Evolutionary conservation across 2,113 vertebrate species (phyloP).

Genomic region (Amphiprion ocellaris): DNA sequence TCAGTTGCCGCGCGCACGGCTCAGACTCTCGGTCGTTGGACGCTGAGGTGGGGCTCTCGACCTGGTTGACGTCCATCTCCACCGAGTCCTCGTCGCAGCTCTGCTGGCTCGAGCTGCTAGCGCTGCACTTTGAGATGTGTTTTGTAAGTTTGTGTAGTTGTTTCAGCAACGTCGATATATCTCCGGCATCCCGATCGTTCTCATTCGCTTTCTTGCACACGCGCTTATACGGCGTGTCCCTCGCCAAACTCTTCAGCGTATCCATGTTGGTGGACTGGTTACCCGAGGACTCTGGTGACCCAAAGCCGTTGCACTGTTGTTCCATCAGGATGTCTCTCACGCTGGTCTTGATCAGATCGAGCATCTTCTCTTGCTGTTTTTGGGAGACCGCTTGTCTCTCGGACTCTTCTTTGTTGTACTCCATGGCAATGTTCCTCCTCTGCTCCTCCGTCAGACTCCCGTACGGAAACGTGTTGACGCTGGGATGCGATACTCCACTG

Average conservation of each 20-base stretch:
- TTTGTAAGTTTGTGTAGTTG: neutral
- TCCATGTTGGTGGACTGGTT: neutral
- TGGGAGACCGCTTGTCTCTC: neutral
- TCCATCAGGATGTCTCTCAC: slow-evolving; percentile 5
- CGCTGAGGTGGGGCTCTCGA: too few species aligned
- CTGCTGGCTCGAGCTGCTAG: neutral
- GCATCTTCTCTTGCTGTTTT: slow-evolving; percentile 9
- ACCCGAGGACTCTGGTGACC: neutral
- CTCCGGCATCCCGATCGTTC: too few species aligned
- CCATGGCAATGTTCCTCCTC: neutral
- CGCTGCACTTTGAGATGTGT: neutral
- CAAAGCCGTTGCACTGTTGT: neutral
- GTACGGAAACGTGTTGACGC: neutral
- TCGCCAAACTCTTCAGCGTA: neutral
- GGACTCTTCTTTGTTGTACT: neutral
- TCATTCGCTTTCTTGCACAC: neutral
- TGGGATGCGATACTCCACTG: neutral
- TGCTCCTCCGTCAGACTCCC: slow-evolving; percentile 2
- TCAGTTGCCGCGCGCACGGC: too few species aligned
- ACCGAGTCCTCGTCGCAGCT: neutral
- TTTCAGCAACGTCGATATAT: neutral
- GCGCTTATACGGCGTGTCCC: neutral
- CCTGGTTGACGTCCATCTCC: neutral
- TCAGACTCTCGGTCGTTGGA: too few species aligned
- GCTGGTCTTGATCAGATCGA: slow-evolving; percentile 8